Evolutionary conservation across 2,888 invertebrate genomes (phyloP).

Genomic region (Synanthedon vespiformis): DNA sequence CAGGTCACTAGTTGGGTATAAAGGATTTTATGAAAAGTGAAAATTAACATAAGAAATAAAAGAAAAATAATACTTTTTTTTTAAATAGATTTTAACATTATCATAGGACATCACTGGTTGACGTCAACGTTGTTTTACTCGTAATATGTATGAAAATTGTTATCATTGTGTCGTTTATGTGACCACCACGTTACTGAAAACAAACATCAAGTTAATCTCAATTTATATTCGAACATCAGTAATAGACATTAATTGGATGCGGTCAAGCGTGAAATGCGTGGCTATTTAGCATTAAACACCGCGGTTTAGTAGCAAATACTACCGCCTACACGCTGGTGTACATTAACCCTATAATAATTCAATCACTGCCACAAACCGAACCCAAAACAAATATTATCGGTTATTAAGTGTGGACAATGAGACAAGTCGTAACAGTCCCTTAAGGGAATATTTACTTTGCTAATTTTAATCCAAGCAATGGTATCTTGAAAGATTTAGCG

Average conservation of each 20-base stretch:
- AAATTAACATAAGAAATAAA: too few species aligned
- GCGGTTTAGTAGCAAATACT: not conserved
- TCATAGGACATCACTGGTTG: too few species aligned
- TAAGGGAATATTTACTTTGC: too few species aligned
- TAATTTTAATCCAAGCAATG: too few species aligned
- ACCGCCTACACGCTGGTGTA: not conserved
- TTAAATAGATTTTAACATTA: too few species aligned
- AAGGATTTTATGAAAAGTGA: too few species aligned
- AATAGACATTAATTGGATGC: not conserved
- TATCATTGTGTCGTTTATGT: not conserved
- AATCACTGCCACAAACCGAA: not conserved
- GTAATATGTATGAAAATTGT: too few species aligned
- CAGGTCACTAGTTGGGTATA: too few species aligned
- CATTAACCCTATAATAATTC: not conserved
- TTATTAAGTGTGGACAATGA: not conserved
- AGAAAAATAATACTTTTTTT: too few species aligned
- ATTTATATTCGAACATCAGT: not conserved
- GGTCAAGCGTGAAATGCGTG: not conserved
- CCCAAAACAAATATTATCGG: not conserved
- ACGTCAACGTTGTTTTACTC: too few species aligned
- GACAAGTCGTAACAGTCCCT: too few species aligned
- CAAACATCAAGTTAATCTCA: not conserved
- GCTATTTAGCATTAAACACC: not conserved
- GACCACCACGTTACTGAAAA: not conserved
- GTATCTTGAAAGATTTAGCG: too few species aligned